These are phyloP conservation scores for Acanthurus tractus DNA, from an alignment of 2,797 vertebrate species.

Conservation along the genomic window DNA sequence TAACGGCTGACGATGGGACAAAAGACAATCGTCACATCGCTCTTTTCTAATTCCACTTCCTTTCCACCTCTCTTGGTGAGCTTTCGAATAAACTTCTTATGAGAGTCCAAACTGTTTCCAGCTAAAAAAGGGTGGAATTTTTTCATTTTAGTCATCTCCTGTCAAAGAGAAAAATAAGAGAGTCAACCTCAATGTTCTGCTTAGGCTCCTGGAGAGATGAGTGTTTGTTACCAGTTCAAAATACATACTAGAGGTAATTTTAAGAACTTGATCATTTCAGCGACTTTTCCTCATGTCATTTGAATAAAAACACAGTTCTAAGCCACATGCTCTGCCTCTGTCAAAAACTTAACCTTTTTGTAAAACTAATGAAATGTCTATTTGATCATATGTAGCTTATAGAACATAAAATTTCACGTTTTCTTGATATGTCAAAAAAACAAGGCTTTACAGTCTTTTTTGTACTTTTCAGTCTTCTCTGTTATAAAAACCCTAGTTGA, in stretches of 20 bases:
- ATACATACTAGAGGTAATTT: neutral
- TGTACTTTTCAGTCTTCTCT: neutral
- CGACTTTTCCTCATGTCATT: neutral
- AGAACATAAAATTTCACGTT: neutral
- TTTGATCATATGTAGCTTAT: neutral
- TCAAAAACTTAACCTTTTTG: no score
- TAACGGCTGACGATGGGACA: conserved; percentile 64
- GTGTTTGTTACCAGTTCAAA: no score
- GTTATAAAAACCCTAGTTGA: neutral
- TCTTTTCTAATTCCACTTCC: accelerated
- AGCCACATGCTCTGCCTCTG: no score
- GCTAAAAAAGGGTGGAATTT: neutral
- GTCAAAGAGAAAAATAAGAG: neutral
- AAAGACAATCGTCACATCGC: conserved; percentile 38
- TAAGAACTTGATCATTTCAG: neutral
- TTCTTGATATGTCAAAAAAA: neutral
- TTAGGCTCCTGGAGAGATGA: no score
- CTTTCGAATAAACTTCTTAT: conserved; percentile 5
- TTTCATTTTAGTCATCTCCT: conserved; percentile 28
- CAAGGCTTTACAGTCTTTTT: neutral
- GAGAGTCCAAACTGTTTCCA: conserved; percentile 7
- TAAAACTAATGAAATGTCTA: no score
- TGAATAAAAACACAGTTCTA: no score
- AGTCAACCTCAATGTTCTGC: neutral
- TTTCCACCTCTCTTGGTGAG: conserved; percentile 4